Base-by-base conservation (phyloP, 37 sponge, comb jelly and placozoan genomes). In the Petrosia ficiformis region DNA sequence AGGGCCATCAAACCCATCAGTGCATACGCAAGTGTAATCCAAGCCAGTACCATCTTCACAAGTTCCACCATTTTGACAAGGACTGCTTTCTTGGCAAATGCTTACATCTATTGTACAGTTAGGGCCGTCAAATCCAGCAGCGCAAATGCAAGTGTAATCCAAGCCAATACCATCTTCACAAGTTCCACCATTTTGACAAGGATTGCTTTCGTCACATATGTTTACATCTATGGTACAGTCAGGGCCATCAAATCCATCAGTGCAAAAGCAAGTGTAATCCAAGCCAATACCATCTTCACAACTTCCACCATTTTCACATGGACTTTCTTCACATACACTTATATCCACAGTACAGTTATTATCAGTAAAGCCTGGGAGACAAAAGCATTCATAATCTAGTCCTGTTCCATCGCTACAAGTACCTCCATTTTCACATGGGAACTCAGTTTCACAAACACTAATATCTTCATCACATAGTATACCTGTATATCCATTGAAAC, bases 241-340 rank as follows among this genome's bases (percentile, higher is more conserved):
- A 40, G 29, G 40, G 6, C 87, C 87, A 1, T 39, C 39, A 33
- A 33, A 86, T 40, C 79, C 71, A 0, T 1, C 1, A 33, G 80
- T 26, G 26, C 63, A 61, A 61, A 6, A 22, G 26, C 63, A 61
- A 6, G 22, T 61, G 28, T 61, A 61, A 26, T 11, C 5, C 11
- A 61, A n/a, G 6, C 86, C 86, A 69, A 26, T 11, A 5, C 86
- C 80, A 58, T 86, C 86, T n/a, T 42, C 39, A n/a, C 86, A 86
- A 21, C 44, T 71, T n/a, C 85, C 85, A 41, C 73, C 79, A 78
- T 84, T 84, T 0, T 40, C 39, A 44, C 85, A 84, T 14, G 70
- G 56, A 2, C 35, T 1, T 2, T 1, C 10, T 0, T 54, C 69
- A 74, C 26, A 41, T 32, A 41, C 83, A 68, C 44, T 59, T 42